phyloP scores from a whole-genome alignment of 1,140 invertebrate species.

The Drosophila lacertosa region DNA sequence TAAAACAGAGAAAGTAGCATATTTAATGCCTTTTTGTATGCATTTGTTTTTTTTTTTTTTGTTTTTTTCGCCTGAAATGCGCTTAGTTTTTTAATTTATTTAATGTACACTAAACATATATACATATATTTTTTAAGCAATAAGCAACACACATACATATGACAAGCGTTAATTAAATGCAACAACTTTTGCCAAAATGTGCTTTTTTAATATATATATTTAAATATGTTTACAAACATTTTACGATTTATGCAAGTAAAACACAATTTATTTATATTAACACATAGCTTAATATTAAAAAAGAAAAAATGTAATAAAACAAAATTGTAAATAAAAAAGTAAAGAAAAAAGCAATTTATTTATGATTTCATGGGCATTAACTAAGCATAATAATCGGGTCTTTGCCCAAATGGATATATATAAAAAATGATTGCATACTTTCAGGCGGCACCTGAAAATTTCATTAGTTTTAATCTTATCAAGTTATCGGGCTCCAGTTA shows the following conservation, averaged over 20 bases:
- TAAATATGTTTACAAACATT: constrained; percentile 21
- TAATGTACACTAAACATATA: constrained; percentile 64
- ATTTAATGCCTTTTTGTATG: constrained; percentile 34
- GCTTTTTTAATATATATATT: constrained; percentile 31
- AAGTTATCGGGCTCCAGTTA: constrained; percentile 1
- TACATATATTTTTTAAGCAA: constrained; percentile 40
- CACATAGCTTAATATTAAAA: constrained; percentile 67
- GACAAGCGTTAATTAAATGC: constrained; percentile 51
- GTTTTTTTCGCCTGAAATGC: constrained; percentile 10
- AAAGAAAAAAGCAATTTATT: constrained; percentile 36
- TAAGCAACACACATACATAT: constrained; percentile 20
- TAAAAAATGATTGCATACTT: constrained; percentile 58
- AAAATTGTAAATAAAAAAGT: constrained; percentile 32
- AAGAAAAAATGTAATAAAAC: constrained; percentile 51
- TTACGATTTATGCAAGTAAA: constrained; percentile 23
- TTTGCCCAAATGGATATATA: no score
- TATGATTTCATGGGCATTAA: not conserved
- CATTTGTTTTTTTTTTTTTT: constrained; percentile 51
- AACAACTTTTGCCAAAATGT: constrained; percentile 64
- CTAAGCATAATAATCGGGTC: not conserved
- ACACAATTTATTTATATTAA: constrained; percentile 65
- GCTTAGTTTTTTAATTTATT: constrained; percentile 57
- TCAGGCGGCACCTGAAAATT: constrained; percentile 38
- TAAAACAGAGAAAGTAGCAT: not conserved
- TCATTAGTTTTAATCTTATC: constrained; percentile 62